Evolutionary conservation across 1,140 invertebrate species (phyloP).

Genomic region (Cyrtorhinus lividipennis): DNA sequence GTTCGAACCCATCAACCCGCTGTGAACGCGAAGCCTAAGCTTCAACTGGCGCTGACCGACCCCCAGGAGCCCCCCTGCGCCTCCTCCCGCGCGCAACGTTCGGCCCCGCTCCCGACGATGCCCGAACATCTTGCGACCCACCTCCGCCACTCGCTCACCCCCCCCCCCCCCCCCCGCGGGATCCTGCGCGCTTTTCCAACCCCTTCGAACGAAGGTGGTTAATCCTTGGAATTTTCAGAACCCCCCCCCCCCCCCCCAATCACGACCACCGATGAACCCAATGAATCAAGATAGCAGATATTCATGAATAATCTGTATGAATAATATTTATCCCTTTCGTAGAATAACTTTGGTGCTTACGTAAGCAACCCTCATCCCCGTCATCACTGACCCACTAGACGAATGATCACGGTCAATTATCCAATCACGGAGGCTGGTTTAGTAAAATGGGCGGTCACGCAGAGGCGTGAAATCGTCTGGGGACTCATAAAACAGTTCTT

Average conservation of each 20-base stretch:
- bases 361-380: no score
- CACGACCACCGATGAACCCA: background rate
- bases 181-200: no score
- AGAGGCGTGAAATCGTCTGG: no score
- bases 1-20: background rate
- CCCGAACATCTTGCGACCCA: background rate
- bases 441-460: no score
- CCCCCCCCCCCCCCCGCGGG: background rate
- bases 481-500: no score
- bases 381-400: no score
- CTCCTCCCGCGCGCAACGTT: background rate
- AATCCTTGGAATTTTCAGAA: background rate
- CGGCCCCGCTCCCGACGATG: background rate
- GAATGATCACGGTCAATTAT: no score
- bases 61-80: background rate
- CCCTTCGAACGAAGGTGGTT: background rate
- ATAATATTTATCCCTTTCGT: no score
- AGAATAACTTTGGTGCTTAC: no score
- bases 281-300: background rate
- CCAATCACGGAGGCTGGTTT: no score
- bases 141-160: background rate
- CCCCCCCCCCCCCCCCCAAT: background rate
- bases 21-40: background rate
- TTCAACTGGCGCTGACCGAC: slow-evolving; percentile 4
- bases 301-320: background rate